phyloP scores from a whole-genome alignment of 2,888 invertebrate genomes.

The Hanleya hanleyi region DNA sequence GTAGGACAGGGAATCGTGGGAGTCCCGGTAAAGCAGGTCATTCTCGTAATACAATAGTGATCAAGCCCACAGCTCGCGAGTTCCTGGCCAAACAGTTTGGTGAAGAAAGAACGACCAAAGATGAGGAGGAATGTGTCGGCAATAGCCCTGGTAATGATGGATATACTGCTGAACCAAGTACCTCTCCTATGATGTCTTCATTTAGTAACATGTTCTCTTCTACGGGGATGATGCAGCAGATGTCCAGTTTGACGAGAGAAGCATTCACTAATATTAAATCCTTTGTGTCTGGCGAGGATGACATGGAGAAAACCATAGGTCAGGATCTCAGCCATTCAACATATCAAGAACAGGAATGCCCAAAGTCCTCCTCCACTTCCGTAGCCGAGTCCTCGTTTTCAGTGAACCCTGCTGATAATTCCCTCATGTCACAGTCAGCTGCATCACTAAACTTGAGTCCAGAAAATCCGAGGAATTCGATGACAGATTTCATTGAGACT shows the following conservation, averaged over 20 bases:
- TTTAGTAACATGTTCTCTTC: neutral
- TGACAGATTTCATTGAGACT: neutral
- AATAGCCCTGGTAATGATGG: neutral
- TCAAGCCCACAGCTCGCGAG: conserved; percentile 85
- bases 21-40: too few relatives aligned
- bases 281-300: neutral
- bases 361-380: neutral
- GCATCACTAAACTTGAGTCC: neutral
- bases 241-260: neutral
- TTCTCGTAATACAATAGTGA: conserved; percentile 74
- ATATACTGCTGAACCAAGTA: neutral
- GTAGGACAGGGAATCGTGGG: too few relatives aligned
- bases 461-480: neutral
- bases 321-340: neutral
- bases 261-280: neutral
- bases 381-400: conserved; percentile 24
- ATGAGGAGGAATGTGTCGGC: neutral
- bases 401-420: neutral
- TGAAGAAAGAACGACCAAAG: conserved; percentile 38
- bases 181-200: neutral
- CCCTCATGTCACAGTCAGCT: neutral
- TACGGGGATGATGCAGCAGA: neutral
- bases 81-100: conserved; percentile 81
- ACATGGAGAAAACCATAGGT: neutral
- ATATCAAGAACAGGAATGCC: neutral